phyloP scores from a whole-genome alignment of 2,797 vertebrate genomes.

The Mallotus villosus region DNA sequence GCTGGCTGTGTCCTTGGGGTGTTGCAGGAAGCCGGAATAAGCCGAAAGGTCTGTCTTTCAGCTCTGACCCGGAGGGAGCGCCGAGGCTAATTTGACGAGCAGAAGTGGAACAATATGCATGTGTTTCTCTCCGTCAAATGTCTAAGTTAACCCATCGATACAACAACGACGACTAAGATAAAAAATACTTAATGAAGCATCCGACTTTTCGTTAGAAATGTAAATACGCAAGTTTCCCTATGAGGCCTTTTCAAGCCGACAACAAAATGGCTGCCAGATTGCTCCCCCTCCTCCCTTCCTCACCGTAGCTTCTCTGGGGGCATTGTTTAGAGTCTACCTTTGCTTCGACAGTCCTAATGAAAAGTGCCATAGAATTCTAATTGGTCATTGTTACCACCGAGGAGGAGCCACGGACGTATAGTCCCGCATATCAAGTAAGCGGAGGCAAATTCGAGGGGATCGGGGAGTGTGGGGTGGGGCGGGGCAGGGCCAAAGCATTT shows the following conservation, averaged over 20 bases:
- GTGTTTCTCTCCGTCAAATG: neutral
- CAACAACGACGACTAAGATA: neutral
- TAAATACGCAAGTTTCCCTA: neutral
- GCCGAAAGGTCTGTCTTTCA: neutral
- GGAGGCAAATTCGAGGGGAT: neutral
- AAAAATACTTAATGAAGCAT: neutral
- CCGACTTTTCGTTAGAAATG: neutral
- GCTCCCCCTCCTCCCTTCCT: neutral
- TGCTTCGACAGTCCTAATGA: slow-evolving; percentile 29
- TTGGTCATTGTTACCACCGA: slow-evolving; percentile 35
- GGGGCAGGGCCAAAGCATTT: slow-evolving; percentile 2
- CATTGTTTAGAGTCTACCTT: slow-evolving; percentile 25
- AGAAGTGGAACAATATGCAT: neutral
- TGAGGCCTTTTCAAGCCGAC: neutral
- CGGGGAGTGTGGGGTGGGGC: neutral
- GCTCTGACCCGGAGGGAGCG: neutral
- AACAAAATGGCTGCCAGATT: slow-evolving; percentile 15
- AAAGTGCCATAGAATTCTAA: slow-evolving; percentile 41
- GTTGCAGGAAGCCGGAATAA: neutral
- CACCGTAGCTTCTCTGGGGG: slow-evolving; percentile 6
- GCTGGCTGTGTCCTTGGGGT: neutral
- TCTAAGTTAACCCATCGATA: neutral
- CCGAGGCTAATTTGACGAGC: neutral
- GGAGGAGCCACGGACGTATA: slow-evolving; percentile 19
- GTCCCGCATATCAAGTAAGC: slow-evolving; percentile 18